Percentiles rank a stretch among this genome's conserved stretches.
phyloP scores from a whole-genome alignment of 2,888 invertebrate species.

The Caenorhabditis doughertyi region DNA sequence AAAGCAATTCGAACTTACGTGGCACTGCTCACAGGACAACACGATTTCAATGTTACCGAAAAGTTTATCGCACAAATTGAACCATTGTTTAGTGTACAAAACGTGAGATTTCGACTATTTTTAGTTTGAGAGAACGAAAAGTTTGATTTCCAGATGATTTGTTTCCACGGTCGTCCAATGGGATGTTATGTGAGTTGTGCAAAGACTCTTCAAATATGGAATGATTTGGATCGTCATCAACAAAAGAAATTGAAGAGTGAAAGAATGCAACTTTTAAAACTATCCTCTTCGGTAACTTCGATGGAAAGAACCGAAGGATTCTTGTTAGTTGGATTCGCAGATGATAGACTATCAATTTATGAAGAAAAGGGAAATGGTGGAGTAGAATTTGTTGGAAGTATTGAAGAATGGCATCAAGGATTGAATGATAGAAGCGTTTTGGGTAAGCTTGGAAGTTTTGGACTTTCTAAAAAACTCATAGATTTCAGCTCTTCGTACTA shows the following conservation, averaged over 20 bases:
- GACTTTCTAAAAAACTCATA: not conserved
- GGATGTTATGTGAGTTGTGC: constrained; percentile 70
- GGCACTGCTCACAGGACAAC: constrained; percentile 69
- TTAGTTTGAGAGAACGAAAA: not conserved
- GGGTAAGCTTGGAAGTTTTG: not conserved
- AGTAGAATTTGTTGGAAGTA: constrained; percentile 53
- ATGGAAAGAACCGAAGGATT: constrained; percentile 65
- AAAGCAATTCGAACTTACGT: constrained; percentile 72
- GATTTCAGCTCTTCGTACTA: constrained; percentile 48
- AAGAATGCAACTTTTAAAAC: constrained; percentile 67
- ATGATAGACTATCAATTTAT: constrained; percentile 65
- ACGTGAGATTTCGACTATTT: constrained; percentile 38
- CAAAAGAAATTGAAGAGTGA: constrained; percentile 74
- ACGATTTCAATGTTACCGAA: constrained; percentile 68
- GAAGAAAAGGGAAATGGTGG: constrained; percentile 67
- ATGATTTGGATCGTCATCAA: constrained; percentile 73
- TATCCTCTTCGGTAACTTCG: constrained; percentile 44
- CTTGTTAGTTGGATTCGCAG: constrained; percentile 66
- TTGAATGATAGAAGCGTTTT: constrained; percentile 45
- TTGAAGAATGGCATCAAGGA: constrained; percentile 60
- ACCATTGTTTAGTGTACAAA: constrained; percentile 66
- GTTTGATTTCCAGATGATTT: constrained; percentile 60
- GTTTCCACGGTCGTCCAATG: constrained; percentile 73
- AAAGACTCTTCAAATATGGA: constrained; percentile 72
- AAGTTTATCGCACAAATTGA: constrained; percentile 74